phyloP scores from a whole-genome alignment of 1,140 invertebrate species.

The Drosophila saltans region DNA sequence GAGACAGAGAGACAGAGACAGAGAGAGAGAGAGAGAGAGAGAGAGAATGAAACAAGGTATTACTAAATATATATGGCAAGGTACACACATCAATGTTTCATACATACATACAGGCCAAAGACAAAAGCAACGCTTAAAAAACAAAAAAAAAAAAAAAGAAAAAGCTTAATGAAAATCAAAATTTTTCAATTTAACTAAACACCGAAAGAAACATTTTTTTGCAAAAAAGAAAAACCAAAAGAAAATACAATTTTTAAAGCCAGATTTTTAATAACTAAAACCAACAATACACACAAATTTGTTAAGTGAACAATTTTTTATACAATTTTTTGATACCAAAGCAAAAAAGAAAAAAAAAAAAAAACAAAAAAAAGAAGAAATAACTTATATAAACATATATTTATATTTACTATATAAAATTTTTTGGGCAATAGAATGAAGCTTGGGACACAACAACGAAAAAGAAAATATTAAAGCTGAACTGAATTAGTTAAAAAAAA shows the following conservation, averaged over 20 bases:
- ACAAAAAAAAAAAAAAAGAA: neutral
- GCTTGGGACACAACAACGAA: conserved; percentile 4
- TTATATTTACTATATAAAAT: conserved; percentile 8
- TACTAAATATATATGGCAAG: neutral
- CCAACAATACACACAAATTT: conserved; percentile 53
- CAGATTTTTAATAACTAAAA: conserved; percentile 59
- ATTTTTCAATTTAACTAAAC: conserved; percentile 13
- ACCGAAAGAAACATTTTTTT: conserved; percentile 4
- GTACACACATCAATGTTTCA: conserved; percentile 4
- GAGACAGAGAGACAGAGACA: too few species aligned
- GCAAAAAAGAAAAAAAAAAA: conserved; percentile 32
- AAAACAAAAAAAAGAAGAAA: neutral
- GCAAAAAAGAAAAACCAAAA: conserved; percentile 32
- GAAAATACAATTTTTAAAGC: conserved; percentile 68
- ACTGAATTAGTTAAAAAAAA: neutral
- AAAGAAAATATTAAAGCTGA: conserved; percentile 1
- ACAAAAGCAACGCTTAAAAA: conserved; percentile 7
- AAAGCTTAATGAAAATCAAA: conserved; percentile 5
- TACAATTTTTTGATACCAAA: conserved; percentile 77
- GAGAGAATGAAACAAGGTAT: too few species aligned
- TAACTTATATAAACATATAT: conserved; percentile 31
- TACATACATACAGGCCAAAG: conserved; percentile 6
- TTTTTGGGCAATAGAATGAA: conserved; percentile 4
- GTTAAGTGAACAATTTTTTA: conserved; percentile 75
- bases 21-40: too few species aligned